Evolutionary conservation across 37 sponge, comb jelly and placozoan species (phyloP), one percentile per base, ranked within the genome.

Genomic region (Spongilla lacustris): DNA sequence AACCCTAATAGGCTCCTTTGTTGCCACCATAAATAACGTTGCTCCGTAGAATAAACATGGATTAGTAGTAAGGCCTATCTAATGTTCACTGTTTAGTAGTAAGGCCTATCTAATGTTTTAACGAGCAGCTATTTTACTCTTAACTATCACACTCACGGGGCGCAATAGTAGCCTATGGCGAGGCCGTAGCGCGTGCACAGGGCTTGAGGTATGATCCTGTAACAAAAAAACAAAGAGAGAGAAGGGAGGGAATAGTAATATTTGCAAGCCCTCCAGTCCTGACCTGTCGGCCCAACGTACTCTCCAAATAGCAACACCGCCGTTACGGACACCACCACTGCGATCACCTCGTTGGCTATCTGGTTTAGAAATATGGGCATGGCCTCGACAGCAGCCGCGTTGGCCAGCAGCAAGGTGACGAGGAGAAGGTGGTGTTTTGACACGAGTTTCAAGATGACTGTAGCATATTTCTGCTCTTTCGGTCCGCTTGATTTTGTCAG

Each of bases 241-340:
- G 75, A 3, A 33, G 3, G 84, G 67, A 67, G 0, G 38, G 27
- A 50, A 73, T 12, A 48, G 2, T 25, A 68, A 23, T 9, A 69
- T 28, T 27, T 69, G 10, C 4, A 69, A 27, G 4, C 71, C 9
- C 5, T 5, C 71, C 9, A 3, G 10, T 9, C 9, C 41, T 33
- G 17, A 23, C 10, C 69, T 67, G 31, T 0, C 12, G 8, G 29
- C 82, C 8, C 37, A 14, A 68, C 95, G 88, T 25, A 95, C 96
- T 95, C 96, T 83, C 96, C 96, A 90, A 95, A 89, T 9, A 95
- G 33, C 19, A 95, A 85, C 17, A 95, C 93, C 21, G 93, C 93
- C 36, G 96, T 95, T 28, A 95, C 91, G 34, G 96, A 95, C 23
- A 95, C 88, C 8, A 95, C 36, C 74, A 95, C 87, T 28, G 96